These are phyloP conservation scores for Heteronetta atricapilla DNA, from an alignment of 2,113 vertebrate genomes.

Conservation along the genomic window DNA sequence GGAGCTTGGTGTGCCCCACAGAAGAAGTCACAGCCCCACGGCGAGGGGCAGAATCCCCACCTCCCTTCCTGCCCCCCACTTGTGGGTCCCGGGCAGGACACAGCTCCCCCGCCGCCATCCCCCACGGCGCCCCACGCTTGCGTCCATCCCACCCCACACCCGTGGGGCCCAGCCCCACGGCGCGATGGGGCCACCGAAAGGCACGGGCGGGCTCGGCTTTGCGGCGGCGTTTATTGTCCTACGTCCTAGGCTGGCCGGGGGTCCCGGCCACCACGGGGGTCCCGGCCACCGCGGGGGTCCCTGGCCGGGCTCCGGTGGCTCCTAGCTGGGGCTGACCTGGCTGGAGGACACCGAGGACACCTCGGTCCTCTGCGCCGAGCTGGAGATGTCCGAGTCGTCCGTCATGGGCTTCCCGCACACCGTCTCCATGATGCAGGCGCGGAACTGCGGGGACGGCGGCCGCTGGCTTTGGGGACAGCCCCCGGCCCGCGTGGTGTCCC, in stretches of 20 bases:
- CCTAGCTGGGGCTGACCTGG: conserved; percentile 77
- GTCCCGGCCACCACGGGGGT: not conserved
- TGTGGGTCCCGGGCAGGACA: not conserved
- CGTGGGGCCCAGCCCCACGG: no score
- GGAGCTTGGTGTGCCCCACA: no score
- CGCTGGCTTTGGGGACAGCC: no score
- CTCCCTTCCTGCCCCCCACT: not conserved
- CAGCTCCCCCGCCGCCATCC: no score
- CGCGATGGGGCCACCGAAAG: not conserved
- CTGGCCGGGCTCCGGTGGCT: not conserved
- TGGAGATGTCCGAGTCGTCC: conserved; percentile 75
- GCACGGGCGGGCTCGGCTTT: accelerated
- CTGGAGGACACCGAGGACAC: conserved; percentile 75
- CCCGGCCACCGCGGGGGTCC: not conserved
- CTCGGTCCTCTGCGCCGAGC: conserved; percentile 77
- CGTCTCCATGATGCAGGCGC: conserved; percentile 82
- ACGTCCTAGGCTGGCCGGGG: no score
- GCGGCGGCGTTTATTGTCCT: not conserved
- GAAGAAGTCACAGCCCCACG: not conserved
- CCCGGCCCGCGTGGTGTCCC: not conserved
- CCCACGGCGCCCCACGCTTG: not conserved
- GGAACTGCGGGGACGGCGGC: conserved; percentile 70
- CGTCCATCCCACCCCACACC: not conserved
- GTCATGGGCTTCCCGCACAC: conserved; percentile 79
- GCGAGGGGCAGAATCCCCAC: not conserved